phyloP scores from a whole-genome alignment of 2,888 invertebrate genomes.

The Nemotelus pantherinus region DNA sequence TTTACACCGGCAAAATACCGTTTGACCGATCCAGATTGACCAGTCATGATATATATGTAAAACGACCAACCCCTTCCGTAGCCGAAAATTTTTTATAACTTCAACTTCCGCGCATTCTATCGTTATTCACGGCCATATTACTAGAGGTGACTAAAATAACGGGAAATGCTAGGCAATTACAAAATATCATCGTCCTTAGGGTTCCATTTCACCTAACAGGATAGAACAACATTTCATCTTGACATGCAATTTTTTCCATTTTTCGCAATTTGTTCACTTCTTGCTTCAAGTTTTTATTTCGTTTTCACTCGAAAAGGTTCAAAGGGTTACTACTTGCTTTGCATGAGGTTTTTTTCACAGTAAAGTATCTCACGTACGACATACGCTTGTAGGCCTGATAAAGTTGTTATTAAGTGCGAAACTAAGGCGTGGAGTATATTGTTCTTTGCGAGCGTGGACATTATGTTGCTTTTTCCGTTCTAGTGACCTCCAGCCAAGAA shows the following conservation, averaged over 20 bases:
- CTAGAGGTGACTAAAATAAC: slow-evolving; percentile 41
- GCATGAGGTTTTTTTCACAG: not conserved
- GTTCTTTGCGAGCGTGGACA: slow-evolving; percentile 9
- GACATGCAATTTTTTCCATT: slow-evolving; percentile 42
- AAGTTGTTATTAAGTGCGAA: slow-evolving; percentile 44
- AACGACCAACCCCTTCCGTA: not conserved
- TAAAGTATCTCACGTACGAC: not conserved
- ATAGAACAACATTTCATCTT: slow-evolving; percentile 40
- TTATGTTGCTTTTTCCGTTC: slow-evolving; percentile 41
- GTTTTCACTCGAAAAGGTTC: not conserved
- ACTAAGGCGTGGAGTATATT: slow-evolving; percentile 10
- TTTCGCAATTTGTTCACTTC: slow-evolving; percentile 31
- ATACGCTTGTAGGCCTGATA: slow-evolving; percentile 19
- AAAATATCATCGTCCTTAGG: slow-evolving; percentile 35
- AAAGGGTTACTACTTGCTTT: slow-evolving; percentile 35
- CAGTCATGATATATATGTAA: slow-evolving; percentile 35
- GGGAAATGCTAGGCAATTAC: slow-evolving; percentile 41
- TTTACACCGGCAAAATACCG: slow-evolving; percentile 48
- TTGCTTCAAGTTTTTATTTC: slow-evolving; percentile 9
- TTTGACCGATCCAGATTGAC: slow-evolving; percentile 47
- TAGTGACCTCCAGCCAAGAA: slow-evolving; percentile 40
- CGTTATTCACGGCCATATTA: slow-evolving; percentile 20
- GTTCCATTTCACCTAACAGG: slow-evolving; percentile 7
- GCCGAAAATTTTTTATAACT: slow-evolving; percentile 37
- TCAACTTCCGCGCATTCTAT: slow-evolving; percentile 24